Evolutionary conservation across 2,113 vertebrate genomes (phyloP).

Genomic region (Tachuris rubrigastra): DNA sequence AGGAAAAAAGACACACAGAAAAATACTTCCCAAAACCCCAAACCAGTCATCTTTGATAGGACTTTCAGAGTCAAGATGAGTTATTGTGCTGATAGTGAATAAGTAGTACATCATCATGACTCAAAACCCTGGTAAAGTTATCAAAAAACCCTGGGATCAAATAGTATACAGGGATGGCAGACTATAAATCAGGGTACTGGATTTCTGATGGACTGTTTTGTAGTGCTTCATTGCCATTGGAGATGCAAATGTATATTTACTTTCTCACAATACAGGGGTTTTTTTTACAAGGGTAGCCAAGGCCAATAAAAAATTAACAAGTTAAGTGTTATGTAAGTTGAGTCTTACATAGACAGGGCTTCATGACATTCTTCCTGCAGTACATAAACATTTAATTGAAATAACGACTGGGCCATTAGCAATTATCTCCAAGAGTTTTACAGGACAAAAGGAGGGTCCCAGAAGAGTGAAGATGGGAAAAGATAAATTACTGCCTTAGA

Average conservation of each 20-base stretch:
- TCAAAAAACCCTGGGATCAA: background rate
- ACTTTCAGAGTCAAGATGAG: background rate
- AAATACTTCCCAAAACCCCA: background rate
- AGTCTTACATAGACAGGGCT: background rate
- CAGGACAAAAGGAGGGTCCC: background rate
- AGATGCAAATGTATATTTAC: background rate
- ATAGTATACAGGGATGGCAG: background rate
- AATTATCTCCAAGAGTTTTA: background rate
- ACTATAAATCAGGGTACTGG: background rate
- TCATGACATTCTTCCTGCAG: background rate
- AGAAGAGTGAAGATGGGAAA: background rate
- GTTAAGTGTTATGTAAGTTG: background rate
- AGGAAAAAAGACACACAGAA: background rate
- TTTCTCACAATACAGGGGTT: background rate
- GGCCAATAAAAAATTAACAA: background rate
- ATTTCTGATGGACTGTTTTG: background rate
- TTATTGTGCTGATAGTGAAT: background rate
- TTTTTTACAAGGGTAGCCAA: background rate
- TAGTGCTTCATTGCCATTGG: background rate
- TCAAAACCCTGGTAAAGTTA: conserved; percentile 31
- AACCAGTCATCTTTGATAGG: background rate
- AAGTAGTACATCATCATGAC: background rate
- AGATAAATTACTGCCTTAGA: background rate
- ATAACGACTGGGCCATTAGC: background rate
- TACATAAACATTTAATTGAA: background rate